Evolutionary conservation across 2,113 vertebrate genomes (phyloP).

Genomic region (Hystrix brachyura): DNA sequence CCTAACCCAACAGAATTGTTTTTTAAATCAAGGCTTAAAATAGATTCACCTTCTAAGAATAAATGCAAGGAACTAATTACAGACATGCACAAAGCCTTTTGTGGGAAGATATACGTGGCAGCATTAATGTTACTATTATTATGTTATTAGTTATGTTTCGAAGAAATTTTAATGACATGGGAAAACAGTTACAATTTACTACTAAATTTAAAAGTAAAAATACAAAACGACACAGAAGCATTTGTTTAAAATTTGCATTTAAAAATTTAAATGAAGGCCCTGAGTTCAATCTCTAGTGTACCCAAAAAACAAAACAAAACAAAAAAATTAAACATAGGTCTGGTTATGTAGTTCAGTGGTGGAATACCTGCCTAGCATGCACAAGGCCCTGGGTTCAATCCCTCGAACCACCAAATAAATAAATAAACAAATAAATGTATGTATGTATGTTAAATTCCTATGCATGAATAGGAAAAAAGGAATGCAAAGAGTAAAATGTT

Average conservation of each 20-base stretch:
- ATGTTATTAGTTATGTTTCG: neutral
- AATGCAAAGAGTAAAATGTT: neutral
- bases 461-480: neutral
- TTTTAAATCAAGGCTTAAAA: slow-evolving; percentile 21
- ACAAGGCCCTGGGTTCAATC: neutral
- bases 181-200: neutral
- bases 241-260: slow-evolving; percentile 16
- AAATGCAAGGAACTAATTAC: neutral
- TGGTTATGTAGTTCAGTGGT: no score
- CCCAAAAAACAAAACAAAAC: neutral
- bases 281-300: no score
- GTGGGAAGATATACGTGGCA: neutral
- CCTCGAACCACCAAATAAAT: neutral
- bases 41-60: slow-evolving; percentile 6
- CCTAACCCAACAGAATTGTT: neutral
- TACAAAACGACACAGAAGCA: neutral
- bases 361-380: neutral
- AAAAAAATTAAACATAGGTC: neutral
- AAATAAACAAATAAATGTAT: neutral
- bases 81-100: neutral
- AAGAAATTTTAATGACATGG: neutral
- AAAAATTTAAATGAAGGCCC: neutral
- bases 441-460: neutral
- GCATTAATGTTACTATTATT: neutral
- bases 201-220: slow-evolving; percentile 48